Evolutionary conservation across 2,888 invertebrate species (phyloP), one percentile per base, ranked within the genome.

Genomic region (Horisme vitalbata): DNA sequence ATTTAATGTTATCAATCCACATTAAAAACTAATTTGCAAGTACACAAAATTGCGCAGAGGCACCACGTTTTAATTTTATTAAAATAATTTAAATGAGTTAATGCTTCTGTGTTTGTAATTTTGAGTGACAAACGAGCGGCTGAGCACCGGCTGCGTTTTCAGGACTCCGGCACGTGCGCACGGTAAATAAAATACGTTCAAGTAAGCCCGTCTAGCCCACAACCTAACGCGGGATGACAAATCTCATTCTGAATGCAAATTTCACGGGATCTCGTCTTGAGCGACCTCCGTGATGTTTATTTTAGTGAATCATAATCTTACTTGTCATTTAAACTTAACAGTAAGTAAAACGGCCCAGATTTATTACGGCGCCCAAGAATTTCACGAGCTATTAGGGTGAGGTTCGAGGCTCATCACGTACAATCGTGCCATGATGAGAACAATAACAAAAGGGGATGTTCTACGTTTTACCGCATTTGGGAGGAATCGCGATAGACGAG

Each of bases 51-150:
- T 41, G 32, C 38, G 39, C 27, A 35, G 28, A 33, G 44, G 45
- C 50, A 35, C 34, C 52, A 52, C 35, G 41, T 60, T 59, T n/a
- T 39, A 44, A 56, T 62, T 62, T 69, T 50, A 64, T 73, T 70
- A 65, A 71, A 74, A 72, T 71, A 65, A 69, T 71, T 65, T 43
- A 61, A 67, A 71, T 68, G 59, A 73, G 66, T 65, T 67, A 72
- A 68, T 65, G 64, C 68, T 59, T 62, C 52, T 48, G 55, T 58
- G 58, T 55, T 61, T 66, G 73, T 77, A 75, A 76, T 76, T 79
- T 74, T 70, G 65, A 73, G 71, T 79, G 79, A 84, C 78, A 83
- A 83, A 83, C 71, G 80, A 78, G 75, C 76, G 76, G 75, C 69
- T 69, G 73, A 69, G 67, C 75, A 62, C 71, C 79, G 74, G 73